Conservation (phyloP, 2,888 invertebrate species). For the Smittia aterrima region DNA sequence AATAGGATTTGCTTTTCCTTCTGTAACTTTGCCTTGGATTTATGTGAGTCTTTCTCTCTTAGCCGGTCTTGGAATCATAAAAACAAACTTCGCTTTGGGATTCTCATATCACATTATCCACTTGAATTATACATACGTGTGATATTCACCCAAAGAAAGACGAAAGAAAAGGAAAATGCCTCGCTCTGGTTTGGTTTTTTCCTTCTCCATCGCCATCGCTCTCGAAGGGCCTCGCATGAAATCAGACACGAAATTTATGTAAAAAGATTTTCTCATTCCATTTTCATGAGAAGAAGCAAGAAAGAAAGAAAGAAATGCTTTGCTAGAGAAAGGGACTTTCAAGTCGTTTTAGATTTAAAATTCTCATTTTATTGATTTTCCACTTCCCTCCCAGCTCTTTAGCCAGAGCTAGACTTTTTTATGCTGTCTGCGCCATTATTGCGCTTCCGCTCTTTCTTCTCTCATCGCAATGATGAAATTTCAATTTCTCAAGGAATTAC, state of each 20-base stretch:
- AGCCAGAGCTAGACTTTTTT: conserved; percentile 31
- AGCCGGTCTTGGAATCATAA: conserved; percentile 22
- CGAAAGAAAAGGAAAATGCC: conserved; percentile 11
- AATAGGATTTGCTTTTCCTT: conserved; percentile 36
- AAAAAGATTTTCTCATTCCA: conserved; percentile 36
- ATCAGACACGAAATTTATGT: conserved; percentile 40
- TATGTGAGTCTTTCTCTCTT: conserved; percentile 29
- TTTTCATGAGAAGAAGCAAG: conserved; percentile 10
- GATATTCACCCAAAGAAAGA: conserved; percentile 23
- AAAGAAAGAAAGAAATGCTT: background rate
- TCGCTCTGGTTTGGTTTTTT: conserved; percentile 28
- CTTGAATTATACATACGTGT: conserved; percentile 40
- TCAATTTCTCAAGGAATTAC: conserved; percentile 1
- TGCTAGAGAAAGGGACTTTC: background rate
- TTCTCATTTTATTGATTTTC: conserved; percentile 38
- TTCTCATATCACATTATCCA: conserved; percentile 41
- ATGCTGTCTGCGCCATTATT: conserved; percentile 37
- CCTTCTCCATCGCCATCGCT: background rate
- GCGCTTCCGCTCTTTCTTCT: background rate
- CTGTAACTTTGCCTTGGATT: conserved; percentile 32
- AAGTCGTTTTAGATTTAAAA: conserved; percentile 21
- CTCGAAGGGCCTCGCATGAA: conserved; percentile 6
- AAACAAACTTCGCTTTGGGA: conserved; percentile 41
- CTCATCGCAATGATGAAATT: background rate
- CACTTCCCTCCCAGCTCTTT: background rate